Base-by-base conservation (phyloP, 2,888 invertebrate genomes). In the Sialis fuliginosa region DNA sequence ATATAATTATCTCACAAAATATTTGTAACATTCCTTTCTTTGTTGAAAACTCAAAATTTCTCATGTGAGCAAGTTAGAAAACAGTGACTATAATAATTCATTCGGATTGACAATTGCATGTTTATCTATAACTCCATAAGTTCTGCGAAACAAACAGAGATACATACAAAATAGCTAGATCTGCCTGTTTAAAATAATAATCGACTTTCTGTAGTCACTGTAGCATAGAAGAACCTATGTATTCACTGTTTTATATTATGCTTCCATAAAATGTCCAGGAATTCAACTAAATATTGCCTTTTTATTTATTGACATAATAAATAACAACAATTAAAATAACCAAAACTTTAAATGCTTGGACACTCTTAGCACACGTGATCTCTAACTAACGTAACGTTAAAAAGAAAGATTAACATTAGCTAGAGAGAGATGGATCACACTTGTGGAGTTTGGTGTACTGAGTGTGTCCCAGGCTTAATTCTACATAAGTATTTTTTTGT, bases 251-350 rank as follows among this genome's bases (percentile, higher is more conserved):
- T 42, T 42, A 22, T 22, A 31, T 42, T 30, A 42, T 31, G 42
- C 42, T 42, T 42, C 42, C 42, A 42, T 31, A 30, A 22, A 42
- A 42, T 12, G 31, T 42, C 42, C 42, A 42, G 42, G 42, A 30
- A 42, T 42, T 42, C 32, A 31, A 42, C 42, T 42, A 35, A 44
- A 8, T 35, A 44, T 34, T 44, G 44, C 44, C 44, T 44, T 44
- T 35, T 44, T 35, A 35, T 13, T 35, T 34, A 35, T 44, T 35
- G 9, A 34, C 33, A 44, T 22, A 37, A 37, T 39, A n/a, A 22
- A 22, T 22, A 22, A 22, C 22, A 22, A 22, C 22, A n/a, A n/a
- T n/a, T 22, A 22, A 22, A 22, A 22, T 22, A 22, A 22, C 22
- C 22, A 22, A 22, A 22, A 22, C 2, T 22, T 22, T 22, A 22